Base-by-base conservation (phyloP, 2,797 vertebrate species). In the Salmo trutta region DNA sequence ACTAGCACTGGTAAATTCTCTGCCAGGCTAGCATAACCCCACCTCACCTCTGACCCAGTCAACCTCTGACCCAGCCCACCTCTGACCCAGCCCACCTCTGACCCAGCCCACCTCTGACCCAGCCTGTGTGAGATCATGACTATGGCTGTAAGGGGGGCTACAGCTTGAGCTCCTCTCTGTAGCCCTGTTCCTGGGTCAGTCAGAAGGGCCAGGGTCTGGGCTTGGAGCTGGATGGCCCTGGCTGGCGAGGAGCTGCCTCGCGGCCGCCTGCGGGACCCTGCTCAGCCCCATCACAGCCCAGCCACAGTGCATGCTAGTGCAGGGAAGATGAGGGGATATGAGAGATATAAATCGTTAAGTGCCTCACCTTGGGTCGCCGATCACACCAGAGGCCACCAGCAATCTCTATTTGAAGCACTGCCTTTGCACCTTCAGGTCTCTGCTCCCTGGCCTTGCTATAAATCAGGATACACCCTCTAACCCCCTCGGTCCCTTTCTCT, bases 381-480 rank as follows among this genome's bases (percentile, higher is more conserved):
- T 95, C 93, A 92, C 93, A 92, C 89, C 90, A 93, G 92, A 95
- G 93, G 94, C 94, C 93, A 94, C 90, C 82, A 83, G 93, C 93
- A 94, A 95, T 95, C 94, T 95, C 89, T 94, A 93, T 95, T 94
- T 95, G 94, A 95, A 94, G 92, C 93, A 94, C 90, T 93, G 93
- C 89, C 90, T 93, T 90, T 91, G 91, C 91, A 93, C 93, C 93
- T 94, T 88, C 91, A 93, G 94, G 95, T 91, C 91, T 91, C 92
- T 88, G 93, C 93, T 93, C 93, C 93, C 87, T 94, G 93, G 93
- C 94, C 95, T 90, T 77, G 84, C 93, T 90, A 95, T 95, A 95
- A 95, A 95, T 95, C 94, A 95, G 92, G 91, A 92, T 92, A 91
- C 79, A 88, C 85, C 85, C 89, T 89, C 84, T 82, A 82, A 90